Evolutionary conservation across 2,113 vertebrate genomes (phyloP).

Genomic region (Silurus meridionalis): DNA sequence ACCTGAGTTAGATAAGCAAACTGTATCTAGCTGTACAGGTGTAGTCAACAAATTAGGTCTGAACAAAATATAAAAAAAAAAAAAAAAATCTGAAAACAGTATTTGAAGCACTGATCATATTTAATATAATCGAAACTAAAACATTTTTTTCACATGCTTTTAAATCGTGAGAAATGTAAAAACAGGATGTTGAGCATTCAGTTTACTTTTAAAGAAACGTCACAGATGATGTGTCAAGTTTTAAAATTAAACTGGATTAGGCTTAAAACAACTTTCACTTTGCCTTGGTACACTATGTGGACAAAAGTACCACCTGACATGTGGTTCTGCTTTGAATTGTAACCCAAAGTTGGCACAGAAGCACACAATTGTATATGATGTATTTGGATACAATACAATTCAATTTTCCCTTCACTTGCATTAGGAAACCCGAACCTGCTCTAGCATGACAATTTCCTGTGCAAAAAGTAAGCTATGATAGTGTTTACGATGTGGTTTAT

Average conservation of each 20-base stretch:
- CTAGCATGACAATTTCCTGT: too few relatives aligned
- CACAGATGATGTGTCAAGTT: neutral
- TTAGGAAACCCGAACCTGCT: too few relatives aligned
- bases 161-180: neutral
- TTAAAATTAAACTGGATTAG: neutral
- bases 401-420: too few relatives aligned
- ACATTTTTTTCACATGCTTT: neutral
- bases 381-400: too few relatives aligned
- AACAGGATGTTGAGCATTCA: too few relatives aligned
- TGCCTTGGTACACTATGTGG: neutral
- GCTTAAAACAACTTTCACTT: neutral
- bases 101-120: neutral
- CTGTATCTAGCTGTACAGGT: neutral
- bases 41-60: neutral
- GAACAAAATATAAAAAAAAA: neutral
- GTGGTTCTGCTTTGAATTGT: too few relatives aligned
- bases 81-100: neutral
- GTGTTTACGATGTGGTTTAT: too few relatives aligned
- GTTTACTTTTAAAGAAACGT: neutral
- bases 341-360: too few relatives aligned
- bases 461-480: too few relatives aligned
- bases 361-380: too few relatives aligned
- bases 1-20: neutral
- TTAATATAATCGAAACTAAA: neutral
- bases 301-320: too few relatives aligned